These are phyloP conservation scores for Pyrgilauda ruficollis DNA, from an alignment of 2,113 vertebrate genomes.

Conservation along the genomic window DNA sequence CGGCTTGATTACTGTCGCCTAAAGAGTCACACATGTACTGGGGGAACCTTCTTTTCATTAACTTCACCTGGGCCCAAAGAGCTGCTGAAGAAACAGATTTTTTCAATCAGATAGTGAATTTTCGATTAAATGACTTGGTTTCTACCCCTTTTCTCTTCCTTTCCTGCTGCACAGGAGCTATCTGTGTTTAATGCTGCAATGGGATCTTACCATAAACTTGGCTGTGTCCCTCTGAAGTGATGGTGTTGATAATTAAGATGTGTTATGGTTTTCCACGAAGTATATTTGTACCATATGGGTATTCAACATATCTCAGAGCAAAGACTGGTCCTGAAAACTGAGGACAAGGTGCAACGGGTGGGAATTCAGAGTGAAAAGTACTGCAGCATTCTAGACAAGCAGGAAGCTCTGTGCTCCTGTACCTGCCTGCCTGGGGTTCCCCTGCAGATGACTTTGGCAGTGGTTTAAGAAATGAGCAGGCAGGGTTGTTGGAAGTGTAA, in stretches of 20 bases:
- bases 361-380: not conserved
- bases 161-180: not conserved
- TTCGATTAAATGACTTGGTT: constrained; percentile 8
- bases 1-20: constrained; percentile 13
- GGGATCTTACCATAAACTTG: not conserved
- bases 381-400: not conserved
- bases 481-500: not conserved
- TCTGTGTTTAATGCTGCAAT: constrained; percentile 4
- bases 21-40: constrained; percentile 32
- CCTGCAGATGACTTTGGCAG: constrained; percentile 16
- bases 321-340: not conserved
- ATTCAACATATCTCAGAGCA: not conserved
- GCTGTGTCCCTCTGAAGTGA: not conserved
- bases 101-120: constrained; percentile 54
- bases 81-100: constrained; percentile 24
- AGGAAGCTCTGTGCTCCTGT: not conserved
- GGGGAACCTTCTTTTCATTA: constrained; percentile 56
- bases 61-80: not conserved
- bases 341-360: not conserved
- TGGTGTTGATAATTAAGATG: not conserved
- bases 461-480: not conserved
- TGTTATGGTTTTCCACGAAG: not conserved
- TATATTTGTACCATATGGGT: not conserved
- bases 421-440: not conserved
- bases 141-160: constrained; percentile 8